Evolutionary conservation across 2,888 invertebrate species (phyloP).

Genomic region (Carterocephalus palaemon): DNA sequence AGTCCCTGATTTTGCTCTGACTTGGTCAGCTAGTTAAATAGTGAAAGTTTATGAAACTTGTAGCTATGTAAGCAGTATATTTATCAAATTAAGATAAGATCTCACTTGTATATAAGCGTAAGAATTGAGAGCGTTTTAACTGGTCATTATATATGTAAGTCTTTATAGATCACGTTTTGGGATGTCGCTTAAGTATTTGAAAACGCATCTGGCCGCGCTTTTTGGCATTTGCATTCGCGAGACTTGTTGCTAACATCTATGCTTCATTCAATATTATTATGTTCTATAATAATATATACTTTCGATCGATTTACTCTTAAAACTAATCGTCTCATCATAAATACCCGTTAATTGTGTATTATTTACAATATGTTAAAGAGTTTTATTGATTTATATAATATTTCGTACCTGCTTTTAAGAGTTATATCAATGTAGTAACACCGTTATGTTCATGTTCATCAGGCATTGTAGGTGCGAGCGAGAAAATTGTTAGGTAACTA

Average conservation of each 20-base stretch:
- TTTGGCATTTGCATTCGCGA: background rate
- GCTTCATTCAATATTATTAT: no score
- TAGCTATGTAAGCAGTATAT: slow-evolving; percentile 47
- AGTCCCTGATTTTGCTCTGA: slow-evolving; percentile 45
- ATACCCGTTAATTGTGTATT: no score
- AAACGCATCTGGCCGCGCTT: background rate
- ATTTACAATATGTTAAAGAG: no score
- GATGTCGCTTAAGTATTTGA: slow-evolving; percentile 1
- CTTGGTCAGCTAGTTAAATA: slow-evolving; percentile 54
- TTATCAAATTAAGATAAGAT: slow-evolving; percentile 46
- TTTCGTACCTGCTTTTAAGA: no score
- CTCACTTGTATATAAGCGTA: slow-evolving; percentile 68
- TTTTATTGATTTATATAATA: no score
- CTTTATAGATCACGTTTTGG: slow-evolving; percentile 7
- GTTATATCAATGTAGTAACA: no score
- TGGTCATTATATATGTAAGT: slow-evolving; percentile 2
- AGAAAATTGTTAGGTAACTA: no score
- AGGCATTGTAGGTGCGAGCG: no score
- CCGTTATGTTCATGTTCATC: no score
- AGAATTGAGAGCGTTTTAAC: slow-evolving; percentile 25
- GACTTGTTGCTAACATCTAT: background rate
- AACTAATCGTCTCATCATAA: no score
- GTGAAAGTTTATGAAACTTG: slow-evolving; percentile 63
- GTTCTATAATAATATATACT: no score
- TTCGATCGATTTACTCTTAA: no score